Conservation (phyloP, 2,113 vertebrate species). For the Megaceryle maxima region DNA sequence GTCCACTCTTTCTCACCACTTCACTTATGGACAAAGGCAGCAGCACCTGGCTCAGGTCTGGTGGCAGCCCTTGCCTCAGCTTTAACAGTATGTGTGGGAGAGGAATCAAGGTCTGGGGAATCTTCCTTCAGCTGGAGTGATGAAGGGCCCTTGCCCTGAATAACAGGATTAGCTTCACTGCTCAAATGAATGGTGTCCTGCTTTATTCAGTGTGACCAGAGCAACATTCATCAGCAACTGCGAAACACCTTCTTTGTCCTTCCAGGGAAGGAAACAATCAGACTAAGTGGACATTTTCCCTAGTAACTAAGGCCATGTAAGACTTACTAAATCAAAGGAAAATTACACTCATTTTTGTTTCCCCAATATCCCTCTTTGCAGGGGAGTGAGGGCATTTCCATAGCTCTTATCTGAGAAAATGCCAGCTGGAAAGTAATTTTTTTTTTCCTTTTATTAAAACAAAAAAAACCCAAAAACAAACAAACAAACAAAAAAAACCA, state of each 20-base stretch:
- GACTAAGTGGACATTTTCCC: background rate
- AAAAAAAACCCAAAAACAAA: too few species aligned
- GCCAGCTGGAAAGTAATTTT: background rate
- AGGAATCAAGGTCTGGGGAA: background rate
- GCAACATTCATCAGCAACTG: conserved; percentile 40
- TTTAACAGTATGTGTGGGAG: background rate
- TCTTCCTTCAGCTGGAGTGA: background rate
- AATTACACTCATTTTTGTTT: background rate
- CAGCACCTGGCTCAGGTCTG: background rate
- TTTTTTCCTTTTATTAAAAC: background rate
- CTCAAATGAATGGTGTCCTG: conserved; percentile 13
- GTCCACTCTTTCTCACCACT: background rate
- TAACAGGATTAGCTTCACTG: conserved; percentile 39
- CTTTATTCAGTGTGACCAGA: conserved; percentile 23
- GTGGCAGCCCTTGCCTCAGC: background rate
- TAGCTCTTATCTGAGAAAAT: background rate
- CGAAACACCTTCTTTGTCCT: conserved; percentile 55
- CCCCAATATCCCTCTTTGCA: background rate
- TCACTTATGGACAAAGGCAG: background rate
- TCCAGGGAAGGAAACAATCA: background rate
- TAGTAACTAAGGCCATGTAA: background rate
- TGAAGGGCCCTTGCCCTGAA: conserved; percentile 16
- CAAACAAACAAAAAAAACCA: too few species aligned
- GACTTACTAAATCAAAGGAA: background rate
- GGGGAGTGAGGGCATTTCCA: background rate